phyloP scores from a whole-genome alignment of 2,888 invertebrate species.

The Kryphioiulus occultus region DNA sequence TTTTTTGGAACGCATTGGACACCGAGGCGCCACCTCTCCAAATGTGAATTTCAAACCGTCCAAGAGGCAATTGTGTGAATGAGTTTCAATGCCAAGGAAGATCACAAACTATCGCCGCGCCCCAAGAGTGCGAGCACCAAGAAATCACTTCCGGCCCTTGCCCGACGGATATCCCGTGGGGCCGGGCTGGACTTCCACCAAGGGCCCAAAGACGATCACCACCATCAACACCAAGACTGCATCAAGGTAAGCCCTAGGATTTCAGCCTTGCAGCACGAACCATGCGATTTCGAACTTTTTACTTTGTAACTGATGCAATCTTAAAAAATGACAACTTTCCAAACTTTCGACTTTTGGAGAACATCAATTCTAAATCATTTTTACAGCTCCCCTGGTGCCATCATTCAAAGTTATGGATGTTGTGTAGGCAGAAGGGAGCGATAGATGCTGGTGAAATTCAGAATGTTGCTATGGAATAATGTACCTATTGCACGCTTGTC shows the following conservation, averaged over 20 bases:
- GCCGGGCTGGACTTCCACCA: slow-evolving; percentile 13
- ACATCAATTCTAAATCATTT: too few relatives aligned
- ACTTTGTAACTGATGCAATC: too few relatives aligned
- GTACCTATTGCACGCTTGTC: too few relatives aligned
- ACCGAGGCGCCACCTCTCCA: background rate
- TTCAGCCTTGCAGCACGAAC: background rate
- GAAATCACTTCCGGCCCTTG: background rate
- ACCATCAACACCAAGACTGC: slow-evolving; percentile 1
- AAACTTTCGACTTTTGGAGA: too few relatives aligned
- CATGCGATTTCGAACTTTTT: too few relatives aligned
- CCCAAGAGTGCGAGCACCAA: slow-evolving; percentile 38
- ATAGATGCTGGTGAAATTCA: too few relatives aligned
- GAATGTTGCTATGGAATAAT: too few relatives aligned
- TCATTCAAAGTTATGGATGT: too few relatives aligned
- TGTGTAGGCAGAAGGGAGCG: too few relatives aligned
- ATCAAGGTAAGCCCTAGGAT: background rate
- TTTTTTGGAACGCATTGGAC: background rate
- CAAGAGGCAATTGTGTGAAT: slow-evolving; percentile 32
- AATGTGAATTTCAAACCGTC: slow-evolving; percentile 29
- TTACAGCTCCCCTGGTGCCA: too few relatives aligned
- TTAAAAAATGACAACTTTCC: too few relatives aligned
- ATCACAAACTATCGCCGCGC: slow-evolving; percentile 37
- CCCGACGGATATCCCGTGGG: slow-evolving; percentile 29
- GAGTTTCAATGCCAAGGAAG: slow-evolving; percentile 35
- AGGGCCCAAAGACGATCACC: slow-evolving; percentile 3